Evolutionary conservation across 2,888 invertebrate genomes (phyloP).

Genomic region (Atethmia centrago): DNA sequence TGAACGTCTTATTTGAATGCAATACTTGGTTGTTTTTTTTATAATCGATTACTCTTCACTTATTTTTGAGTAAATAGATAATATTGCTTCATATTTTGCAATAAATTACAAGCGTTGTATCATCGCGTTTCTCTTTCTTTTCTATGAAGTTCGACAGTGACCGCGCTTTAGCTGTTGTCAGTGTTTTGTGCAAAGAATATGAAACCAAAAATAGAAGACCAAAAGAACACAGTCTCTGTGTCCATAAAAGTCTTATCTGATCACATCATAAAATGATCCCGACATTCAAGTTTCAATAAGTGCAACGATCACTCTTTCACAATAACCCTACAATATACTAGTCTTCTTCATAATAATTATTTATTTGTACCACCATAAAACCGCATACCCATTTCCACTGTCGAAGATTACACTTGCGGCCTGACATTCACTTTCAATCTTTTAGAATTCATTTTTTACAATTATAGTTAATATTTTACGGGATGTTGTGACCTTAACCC

Average conservation of each 20-base stretch:
- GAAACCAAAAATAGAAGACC: background rate
- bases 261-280: conserved; percentile 2
- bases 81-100: too few species aligned
- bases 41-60: too few species aligned
- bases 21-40: too few species aligned
- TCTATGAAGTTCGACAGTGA: too few species aligned
- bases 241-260: background rate
- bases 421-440: conserved; percentile 73
- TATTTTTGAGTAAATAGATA: too few species aligned
- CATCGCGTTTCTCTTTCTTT: too few species aligned
- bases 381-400: conserved; percentile 60
- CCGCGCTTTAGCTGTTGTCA: too few species aligned
- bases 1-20: too few species aligned
- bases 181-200: too few species aligned
- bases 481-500: conserved; percentile 57
- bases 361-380: conserved; percentile 58
- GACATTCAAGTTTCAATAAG: conserved; percentile 29
- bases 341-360: conserved; percentile 44
- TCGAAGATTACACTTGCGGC: conserved; percentile 70
- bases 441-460: conserved; percentile 71
- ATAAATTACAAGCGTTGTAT: too few species aligned
- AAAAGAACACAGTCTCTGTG: background rate
- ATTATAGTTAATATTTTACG: conserved; percentile 72
- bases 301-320: conserved; percentile 5
- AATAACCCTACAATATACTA: conserved; percentile 4